Evolutionary conservation across 2,113 vertebrate genomes (phyloP).

Genomic region (Etia nguti): DNA sequence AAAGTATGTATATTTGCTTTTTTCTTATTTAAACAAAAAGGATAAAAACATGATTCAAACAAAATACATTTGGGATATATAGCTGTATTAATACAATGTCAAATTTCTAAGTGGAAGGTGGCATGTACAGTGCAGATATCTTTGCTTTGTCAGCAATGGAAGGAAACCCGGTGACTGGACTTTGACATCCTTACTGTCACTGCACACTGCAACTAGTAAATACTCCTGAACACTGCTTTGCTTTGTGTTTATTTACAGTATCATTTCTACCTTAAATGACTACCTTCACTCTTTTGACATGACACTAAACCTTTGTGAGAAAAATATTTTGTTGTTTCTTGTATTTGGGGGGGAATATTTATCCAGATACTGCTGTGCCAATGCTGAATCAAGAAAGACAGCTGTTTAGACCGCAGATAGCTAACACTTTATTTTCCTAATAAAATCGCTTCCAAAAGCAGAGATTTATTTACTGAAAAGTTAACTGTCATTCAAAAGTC

Average conservation of each 20-base stretch:
- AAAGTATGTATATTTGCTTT: conserved; percentile 51
- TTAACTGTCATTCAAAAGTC: conserved; percentile 59
- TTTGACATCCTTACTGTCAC: background rate
- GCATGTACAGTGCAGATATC: background rate
- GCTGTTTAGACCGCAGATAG: conserved; percentile 62
- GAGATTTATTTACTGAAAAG: conserved; percentile 70
- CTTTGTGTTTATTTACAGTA: conserved; percentile 57
- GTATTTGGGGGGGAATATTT: background rate
- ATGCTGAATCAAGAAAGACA: conserved; percentile 63
- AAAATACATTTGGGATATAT: conserved; percentile 66
- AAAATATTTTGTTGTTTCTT: background rate
- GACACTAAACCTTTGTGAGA: background rate
- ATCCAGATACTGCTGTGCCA: conserved; percentile 63
- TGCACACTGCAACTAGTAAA: conserved; percentile 1
- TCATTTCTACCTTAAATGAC: background rate
- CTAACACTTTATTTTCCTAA: conserved; percentile 85
- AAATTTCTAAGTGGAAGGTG: conserved; percentile 47
- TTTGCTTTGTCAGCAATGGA: conserved; percentile 6
- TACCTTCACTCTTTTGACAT: conserved; percentile 26
- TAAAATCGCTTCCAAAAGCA: conserved; percentile 84
- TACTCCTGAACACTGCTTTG: conserved; percentile 57
- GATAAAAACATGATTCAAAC: conserved; percentile 52
- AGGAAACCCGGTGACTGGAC: background rate
- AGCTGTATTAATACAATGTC: conserved; percentile 73
- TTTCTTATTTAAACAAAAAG: conserved; percentile 40